Percentiles rank a stretch among this genome's conserved stretches.
These are phyloP conservation scores for Melipona beecheii DNA, from an alignment of 2,888 invertebrate genomes.

Conservation along the genomic window DNA sequence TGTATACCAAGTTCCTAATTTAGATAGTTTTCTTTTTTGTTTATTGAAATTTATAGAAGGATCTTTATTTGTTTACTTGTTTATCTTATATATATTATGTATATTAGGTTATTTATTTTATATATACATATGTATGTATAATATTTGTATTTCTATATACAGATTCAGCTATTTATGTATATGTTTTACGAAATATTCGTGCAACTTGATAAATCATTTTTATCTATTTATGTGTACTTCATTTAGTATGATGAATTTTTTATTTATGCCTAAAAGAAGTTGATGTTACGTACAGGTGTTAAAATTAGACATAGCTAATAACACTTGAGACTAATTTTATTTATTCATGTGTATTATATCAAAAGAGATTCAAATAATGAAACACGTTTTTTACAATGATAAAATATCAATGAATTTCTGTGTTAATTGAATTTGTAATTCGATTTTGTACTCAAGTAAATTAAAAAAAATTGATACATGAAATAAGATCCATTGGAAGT, in stretches of 20 bases:
- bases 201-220: conserved; percentile 5
- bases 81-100: neutral
- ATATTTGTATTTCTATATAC: conserved; percentile 1
- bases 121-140: neutral
- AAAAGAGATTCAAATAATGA: neutral
- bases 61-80: conserved; percentile 6
- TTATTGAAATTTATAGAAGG: neutral
- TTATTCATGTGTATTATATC: neutral
- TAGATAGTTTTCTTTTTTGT: neutral
- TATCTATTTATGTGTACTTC: neutral
- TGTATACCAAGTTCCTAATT: neutral
- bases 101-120: neutral
- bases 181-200: conserved; percentile 14
- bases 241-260: neutral
- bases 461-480: neutral
- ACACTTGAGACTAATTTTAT: neutral
- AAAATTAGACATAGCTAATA: neutral
- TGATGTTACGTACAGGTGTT: neutral
- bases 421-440: neutral
- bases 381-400: neutral
- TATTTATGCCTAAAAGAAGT: neutral
- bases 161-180: neutral
- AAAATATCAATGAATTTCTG: neutral
- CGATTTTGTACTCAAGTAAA: neutral
- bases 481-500: conserved; percentile 9